Evolutionary conservation across 2,113 vertebrate species (phyloP).

Genomic region (Platysteira castanea): DNA sequence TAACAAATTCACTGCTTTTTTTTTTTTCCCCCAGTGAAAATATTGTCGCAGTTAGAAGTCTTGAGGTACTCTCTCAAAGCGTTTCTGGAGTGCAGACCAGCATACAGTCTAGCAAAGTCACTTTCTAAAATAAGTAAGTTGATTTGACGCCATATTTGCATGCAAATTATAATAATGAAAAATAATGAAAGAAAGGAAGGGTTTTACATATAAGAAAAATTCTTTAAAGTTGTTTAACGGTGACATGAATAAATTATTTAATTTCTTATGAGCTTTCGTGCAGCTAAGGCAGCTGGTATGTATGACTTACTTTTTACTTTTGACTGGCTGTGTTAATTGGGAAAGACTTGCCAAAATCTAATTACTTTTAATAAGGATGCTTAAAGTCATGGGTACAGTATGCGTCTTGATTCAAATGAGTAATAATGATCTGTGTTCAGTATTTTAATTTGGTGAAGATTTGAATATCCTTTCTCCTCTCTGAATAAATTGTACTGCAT

Average conservation of each 20-base stretch:
- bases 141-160: background rate
- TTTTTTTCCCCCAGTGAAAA: constrained; percentile 41
- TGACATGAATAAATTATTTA: background rate
- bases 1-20: background rate
- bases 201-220: background rate
- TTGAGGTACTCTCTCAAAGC: constrained; percentile 54
- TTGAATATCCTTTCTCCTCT: background rate
- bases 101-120: constrained; percentile 57
- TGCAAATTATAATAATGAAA: constrained; percentile 20
- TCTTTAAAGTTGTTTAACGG: background rate
- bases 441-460: constrained; percentile 24
- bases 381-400: background rate
- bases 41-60: constrained; percentile 56
- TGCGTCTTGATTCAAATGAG: constrained; percentile 29
- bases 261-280: background rate
- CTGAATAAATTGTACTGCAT: background rate
- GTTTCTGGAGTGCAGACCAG: constrained; percentile 56
- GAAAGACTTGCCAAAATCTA: constrained; percentile 22
- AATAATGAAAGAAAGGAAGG: background rate
- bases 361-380: constrained; percentile 26
- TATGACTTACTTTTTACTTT: background rate
- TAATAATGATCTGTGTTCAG: background rate
- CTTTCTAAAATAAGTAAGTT: constrained; percentile 66
- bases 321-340: background rate
- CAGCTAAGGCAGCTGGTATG: background rate